These are phyloP conservation scores for Hydroisotoma schaefferi DNA, from an alignment of 2,888 invertebrate genomes.

Conservation along the genomic window DNA sequence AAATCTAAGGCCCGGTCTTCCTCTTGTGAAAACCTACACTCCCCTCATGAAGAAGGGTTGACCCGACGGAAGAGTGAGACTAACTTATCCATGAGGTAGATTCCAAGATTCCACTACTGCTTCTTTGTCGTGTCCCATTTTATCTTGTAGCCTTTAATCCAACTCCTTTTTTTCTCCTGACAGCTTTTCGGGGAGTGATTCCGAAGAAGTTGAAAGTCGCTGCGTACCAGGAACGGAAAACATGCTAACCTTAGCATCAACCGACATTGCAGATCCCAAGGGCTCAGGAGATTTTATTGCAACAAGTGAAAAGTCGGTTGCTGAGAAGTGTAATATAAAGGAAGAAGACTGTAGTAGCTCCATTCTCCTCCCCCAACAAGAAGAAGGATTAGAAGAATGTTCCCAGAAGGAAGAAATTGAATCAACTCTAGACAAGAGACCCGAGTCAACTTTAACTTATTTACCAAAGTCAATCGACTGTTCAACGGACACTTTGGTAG, in stretches of 20 bases:
- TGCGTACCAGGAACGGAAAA: conserved; percentile 5
- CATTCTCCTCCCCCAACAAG: too few species aligned
- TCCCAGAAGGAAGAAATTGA: conserved; percentile 48
- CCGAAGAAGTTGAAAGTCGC: conserved; percentile 4
- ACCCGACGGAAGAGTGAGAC: conserved; percentile 81
- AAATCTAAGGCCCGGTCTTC: conserved; percentile 65
- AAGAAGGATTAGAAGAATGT: conserved; percentile 47
- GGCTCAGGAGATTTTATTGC: too few species aligned
- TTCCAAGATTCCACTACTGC: not conserved
- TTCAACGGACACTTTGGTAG: conserved; percentile 58
- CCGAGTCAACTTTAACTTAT: conserved; percentile 39
- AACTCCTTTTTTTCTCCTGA: not conserved
- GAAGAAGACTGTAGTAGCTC: too few species aligned
- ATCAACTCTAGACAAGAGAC: conserved; percentile 42
- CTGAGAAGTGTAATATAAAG: too few species aligned
- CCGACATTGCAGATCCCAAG: conserved; percentile 2
- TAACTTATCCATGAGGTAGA: conserved; percentile 71
- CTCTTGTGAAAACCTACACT: conserved; percentile 78
- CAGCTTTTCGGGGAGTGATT: conserved; percentile 7
- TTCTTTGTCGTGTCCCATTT: not conserved
- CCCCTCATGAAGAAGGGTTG: conserved; percentile 52
- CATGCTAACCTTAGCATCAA: conserved; percentile 5
- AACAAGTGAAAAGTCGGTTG: too few species aligned
- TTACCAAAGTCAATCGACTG: conserved; percentile 54
- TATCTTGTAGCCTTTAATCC: not conserved